Conservation (phyloP, 2,113 vertebrate genomes). For the Pygathrix nemaeus region DNA sequence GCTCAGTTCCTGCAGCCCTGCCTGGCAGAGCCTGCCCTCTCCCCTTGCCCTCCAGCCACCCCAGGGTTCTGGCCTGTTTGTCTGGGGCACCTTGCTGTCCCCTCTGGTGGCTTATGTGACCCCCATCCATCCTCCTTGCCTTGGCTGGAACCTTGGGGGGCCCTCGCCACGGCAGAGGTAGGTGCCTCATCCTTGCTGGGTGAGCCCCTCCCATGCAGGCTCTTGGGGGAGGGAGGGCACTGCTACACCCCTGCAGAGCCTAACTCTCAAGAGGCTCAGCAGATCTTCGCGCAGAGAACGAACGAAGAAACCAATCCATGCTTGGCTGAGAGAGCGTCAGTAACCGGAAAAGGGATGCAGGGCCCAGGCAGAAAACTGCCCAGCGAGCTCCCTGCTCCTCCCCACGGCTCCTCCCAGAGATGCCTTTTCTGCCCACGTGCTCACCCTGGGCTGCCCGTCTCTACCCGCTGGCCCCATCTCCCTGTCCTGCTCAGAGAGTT, state of each 20-base stretch:
- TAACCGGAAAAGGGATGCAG: accelerated
- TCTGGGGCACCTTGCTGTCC: accelerated
- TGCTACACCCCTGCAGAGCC: too few species aligned
- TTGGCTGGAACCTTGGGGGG: accelerated
- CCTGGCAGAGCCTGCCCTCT: too few species aligned
- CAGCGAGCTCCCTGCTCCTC: accelerated
- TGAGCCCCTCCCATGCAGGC: accelerated
- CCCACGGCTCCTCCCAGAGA: background rate
- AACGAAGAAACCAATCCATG: accelerated
- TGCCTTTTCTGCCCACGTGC: background rate
- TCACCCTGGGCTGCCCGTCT: background rate
- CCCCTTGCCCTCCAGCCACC: accelerated
- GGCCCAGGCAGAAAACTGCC: background rate
- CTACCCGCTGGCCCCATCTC: too few species aligned
- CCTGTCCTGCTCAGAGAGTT: background rate
- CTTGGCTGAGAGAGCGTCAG: accelerated
- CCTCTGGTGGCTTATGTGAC: background rate
- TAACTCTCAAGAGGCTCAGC: accelerated
- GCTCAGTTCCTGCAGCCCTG: background rate
- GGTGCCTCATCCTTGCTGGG: background rate
- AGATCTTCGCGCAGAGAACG: accelerated
- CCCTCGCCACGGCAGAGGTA: accelerated
- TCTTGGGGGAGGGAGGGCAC: background rate
- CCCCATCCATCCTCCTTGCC: background rate
- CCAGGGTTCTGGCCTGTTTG: accelerated